These are phyloP conservation scores for Trachelus iudaicus DNA, from an alignment of 2,888 invertebrate genomes.

Conservation along the genomic window DNA sequence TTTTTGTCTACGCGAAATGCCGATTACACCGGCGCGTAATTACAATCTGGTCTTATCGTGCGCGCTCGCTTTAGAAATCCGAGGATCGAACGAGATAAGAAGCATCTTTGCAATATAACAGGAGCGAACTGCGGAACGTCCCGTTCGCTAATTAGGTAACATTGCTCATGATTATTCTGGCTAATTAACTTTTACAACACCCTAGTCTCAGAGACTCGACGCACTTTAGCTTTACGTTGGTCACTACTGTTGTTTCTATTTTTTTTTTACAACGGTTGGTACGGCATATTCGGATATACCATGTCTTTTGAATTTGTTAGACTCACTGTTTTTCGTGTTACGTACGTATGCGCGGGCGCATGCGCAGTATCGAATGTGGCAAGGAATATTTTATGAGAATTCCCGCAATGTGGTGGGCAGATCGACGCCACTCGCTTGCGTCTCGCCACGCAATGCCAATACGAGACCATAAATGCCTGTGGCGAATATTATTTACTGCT, in stretches of 20 bases:
- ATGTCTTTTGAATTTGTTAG: background rate
- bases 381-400: constrained; percentile 15
- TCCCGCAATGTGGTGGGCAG: constrained; percentile 7
- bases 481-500: constrained; percentile 21
- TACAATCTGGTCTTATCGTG: too few relatives aligned
- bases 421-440: background rate
- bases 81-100: background rate
- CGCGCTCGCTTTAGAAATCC: background rate
- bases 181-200: constrained; percentile 16
- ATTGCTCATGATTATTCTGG: constrained; percentile 19
- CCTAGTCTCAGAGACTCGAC: background rate
- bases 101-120: background rate
- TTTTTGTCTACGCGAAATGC: too few relatives aligned
- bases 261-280: background rate
- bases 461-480: constrained; percentile 18
- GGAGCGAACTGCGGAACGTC: constrained; percentile 15
- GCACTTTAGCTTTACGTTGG: background rate
- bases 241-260: background rate
- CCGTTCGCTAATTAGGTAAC: constrained; percentile 17
- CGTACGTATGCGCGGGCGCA: background rate
- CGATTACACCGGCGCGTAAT: too few relatives aligned
- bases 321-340: background rate
- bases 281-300: background rate
- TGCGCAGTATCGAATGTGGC: background rate
- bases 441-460: constrained; percentile 12